phyloP scores from a whole-genome alignment of 1,140 invertebrate genomes.

The Latrodectus geometricus region DNA sequence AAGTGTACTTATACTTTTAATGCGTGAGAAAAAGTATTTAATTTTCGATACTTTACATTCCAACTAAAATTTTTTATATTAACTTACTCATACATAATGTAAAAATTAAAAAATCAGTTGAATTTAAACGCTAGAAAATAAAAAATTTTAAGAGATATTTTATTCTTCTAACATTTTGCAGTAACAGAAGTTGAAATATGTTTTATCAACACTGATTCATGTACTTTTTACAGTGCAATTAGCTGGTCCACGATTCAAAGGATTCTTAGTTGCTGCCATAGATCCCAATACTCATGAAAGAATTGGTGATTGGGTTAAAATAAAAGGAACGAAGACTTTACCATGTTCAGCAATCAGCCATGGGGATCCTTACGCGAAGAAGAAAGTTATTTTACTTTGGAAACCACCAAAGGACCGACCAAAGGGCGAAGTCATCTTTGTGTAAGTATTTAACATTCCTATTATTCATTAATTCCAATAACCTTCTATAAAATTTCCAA shows the following conservation, averaged over 20 bases:
- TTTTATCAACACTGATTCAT: no score
- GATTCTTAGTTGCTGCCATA: constrained; percentile 63
- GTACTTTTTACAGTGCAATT: constrained; percentile 60
- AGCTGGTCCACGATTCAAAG: constrained; percentile 62
- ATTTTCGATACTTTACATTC: no score
- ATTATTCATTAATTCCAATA: neutral
- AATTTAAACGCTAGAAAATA: no score
- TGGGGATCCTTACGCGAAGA: constrained; percentile 57
- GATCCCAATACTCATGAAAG: constrained; percentile 62
- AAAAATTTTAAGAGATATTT: no score
- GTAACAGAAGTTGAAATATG: neutral
- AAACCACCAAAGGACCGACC: constrained; percentile 56
- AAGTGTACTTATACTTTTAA: no score
- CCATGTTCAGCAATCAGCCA: constrained; percentile 64
- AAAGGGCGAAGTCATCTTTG: constrained; percentile 63
- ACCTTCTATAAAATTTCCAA: neutral
- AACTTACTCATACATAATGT: no score
- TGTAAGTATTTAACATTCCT: constrained; percentile 53
- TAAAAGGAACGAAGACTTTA: constrained; percentile 62
- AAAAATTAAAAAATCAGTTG: no score
- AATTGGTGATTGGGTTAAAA: constrained; percentile 62
- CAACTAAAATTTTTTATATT: no score
- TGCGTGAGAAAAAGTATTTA: no score
- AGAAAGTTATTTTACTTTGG: constrained; percentile 62
- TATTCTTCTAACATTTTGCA: no score